Percentiles rank a stretch among this genome's conserved stretches.
Conservation (phyloP, 2,113 vertebrate species). For the Lycocorax pyrrhopterus region DNA sequence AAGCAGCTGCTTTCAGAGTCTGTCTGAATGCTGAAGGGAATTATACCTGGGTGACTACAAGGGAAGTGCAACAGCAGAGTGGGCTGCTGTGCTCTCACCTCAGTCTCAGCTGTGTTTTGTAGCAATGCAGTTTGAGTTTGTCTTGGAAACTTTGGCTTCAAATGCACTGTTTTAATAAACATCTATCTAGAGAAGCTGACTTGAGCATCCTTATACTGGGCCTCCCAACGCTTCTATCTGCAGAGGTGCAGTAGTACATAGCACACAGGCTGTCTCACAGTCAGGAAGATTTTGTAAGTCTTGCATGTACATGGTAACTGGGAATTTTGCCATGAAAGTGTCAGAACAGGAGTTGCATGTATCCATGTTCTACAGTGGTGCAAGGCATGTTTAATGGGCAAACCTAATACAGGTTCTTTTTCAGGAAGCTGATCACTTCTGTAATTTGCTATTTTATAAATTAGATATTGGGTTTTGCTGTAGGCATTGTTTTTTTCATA, state of each 20-base stretch:
- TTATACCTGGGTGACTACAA: not conserved
- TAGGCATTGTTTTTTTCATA: not conserved
- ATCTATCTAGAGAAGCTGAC: not conserved
- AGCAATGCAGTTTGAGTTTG: not conserved
- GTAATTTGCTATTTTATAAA: not conserved
- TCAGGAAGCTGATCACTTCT: not conserved
- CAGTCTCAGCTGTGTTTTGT: not conserved
- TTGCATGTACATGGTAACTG: not conserved
- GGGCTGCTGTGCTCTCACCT: not conserved
- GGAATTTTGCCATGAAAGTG: not conserved
- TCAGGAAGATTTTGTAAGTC: not conserved
- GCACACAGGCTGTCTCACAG: not conserved
- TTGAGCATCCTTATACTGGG: not conserved
- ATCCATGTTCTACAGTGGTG: not conserved
- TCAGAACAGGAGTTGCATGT: accelerated
- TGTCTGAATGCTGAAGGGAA: not conserved
- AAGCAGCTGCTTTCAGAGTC: not conserved
- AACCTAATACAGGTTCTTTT: not conserved
- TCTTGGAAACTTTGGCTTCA: not conserved
- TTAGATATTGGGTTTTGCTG: not conserved
- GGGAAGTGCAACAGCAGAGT: not conserved
- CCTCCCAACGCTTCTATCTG: not conserved
- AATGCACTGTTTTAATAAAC: not conserved
- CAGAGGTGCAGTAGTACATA: not conserved
- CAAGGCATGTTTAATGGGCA: not conserved